These are phyloP conservation scores for Tenthredo amoena DNA, from an alignment of 2,888 invertebrate species.

Conservation along the genomic window DNA sequence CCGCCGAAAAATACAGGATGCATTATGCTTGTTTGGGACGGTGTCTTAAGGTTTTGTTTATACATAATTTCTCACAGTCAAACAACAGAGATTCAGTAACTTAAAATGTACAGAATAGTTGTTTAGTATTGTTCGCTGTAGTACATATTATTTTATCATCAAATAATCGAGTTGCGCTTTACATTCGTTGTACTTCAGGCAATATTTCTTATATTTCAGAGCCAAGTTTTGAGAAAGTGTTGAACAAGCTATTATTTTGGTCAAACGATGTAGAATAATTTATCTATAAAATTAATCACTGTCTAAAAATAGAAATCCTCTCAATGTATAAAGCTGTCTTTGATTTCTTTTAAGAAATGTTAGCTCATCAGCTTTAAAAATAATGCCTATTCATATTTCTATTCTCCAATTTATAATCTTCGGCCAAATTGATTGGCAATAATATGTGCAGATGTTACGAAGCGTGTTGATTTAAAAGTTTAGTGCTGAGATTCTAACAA, in stretches of 20 bases:
- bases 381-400: neutral
- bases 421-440: neutral
- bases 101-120: neutral
- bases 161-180: neutral
- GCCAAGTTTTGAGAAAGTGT: neutral
- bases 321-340: neutral
- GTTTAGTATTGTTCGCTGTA: neutral
- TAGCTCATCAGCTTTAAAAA: conserved; percentile 15
- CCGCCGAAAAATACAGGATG: neutral
- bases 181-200: neutral
- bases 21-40: neutral
- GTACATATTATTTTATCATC: neutral
- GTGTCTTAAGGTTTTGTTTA: neutral
- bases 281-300: neutral
- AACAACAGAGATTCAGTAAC: neutral
- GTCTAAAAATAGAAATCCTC: neutral
- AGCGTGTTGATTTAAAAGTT: neutral
- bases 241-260: neutral
- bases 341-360: neutral
- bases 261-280: neutral
- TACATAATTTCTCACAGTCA: neutral
- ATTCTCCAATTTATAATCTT: neutral
- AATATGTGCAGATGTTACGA: neutral
- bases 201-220: neutral
- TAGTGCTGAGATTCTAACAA: neutral